Evolutionary conservation across 2,888 invertebrate genomes (phyloP).

Genomic region (Ferdinandea cuprea): DNA sequence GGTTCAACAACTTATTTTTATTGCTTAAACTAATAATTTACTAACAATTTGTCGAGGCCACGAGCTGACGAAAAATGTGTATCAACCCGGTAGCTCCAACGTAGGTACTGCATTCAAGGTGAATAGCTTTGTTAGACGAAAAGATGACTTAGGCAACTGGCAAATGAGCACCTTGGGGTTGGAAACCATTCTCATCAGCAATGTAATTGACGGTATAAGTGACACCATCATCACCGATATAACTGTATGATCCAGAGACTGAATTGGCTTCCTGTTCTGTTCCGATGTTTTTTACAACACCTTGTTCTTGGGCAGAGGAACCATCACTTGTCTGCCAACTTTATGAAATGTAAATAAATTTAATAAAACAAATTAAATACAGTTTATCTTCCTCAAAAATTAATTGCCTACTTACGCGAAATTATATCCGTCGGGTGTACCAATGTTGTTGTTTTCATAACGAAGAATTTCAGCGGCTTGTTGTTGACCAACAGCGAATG

Average conservation of each 20-base stretch:
- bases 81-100: constrained; percentile 36
- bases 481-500: constrained; percentile 75
- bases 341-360: constrained; percentile 15
- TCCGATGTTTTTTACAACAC: constrained; percentile 84
- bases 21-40: constrained; percentile 52
- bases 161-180: constrained; percentile 83
- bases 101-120: constrained; percentile 16
- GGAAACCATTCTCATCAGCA: constrained; percentile 81
- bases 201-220: constrained; percentile 84
- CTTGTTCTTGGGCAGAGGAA: constrained; percentile 80
- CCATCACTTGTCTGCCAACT: neutral
- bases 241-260: constrained; percentile 83
- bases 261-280: constrained; percentile 83
- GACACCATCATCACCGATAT: constrained; percentile 84
- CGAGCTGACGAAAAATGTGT: constrained; percentile 20
- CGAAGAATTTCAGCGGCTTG: constrained; percentile 84
- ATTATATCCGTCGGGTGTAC: constrained; percentile 84
- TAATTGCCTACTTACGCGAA: constrained; percentile 84
- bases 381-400: neutral
- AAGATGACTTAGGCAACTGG: constrained; percentile 77
- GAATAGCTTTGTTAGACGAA: constrained; percentile 17
- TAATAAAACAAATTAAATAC: neutral
- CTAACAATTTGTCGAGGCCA: too few relatives aligned
- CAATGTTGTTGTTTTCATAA: constrained; percentile 84
- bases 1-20: constrained; percentile 52